These are phyloP conservation scores for Notocelia uddmanniana DNA, from an alignment of 2,888 invertebrate species.

Conservation along the genomic window DNA sequence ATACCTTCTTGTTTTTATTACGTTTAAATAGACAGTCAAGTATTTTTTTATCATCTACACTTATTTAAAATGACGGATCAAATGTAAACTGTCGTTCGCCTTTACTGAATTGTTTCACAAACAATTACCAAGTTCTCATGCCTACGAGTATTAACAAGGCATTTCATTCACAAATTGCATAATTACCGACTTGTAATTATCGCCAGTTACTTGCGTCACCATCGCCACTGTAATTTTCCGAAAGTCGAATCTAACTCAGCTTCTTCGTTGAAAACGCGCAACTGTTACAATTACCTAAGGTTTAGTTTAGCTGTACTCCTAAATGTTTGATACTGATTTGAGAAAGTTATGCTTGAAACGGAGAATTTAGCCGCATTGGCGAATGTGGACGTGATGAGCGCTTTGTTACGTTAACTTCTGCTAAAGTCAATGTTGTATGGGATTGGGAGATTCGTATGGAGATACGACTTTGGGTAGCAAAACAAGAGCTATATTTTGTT, in stretches of 20 bases:
- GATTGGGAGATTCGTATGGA: background rate
- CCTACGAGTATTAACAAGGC: conserved; percentile 30
- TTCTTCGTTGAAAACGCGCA: background rate
- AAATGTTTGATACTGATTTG: conserved; percentile 9
- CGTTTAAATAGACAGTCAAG: background rate
- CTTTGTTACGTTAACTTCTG: background rate
- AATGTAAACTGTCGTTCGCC: background rate
- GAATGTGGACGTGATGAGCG: background rate
- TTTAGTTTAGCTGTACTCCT: background rate
- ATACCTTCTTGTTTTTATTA: background rate
- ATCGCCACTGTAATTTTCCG: background rate
- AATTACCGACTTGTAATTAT: conserved; percentile 32
- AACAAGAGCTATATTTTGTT: background rate
- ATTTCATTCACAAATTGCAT: conserved; percentile 36
- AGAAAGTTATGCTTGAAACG: background rate
- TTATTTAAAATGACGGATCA: background rate
- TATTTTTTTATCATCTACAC: background rate
- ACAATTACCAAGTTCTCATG: conserved; percentile 33
- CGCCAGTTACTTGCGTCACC: background rate
- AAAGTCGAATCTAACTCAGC: background rate
- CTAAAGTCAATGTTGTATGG: conserved; percentile 3
- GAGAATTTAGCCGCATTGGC: conserved; percentile 3
- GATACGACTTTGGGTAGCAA: background rate
- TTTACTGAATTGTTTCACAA: conserved; percentile 4
- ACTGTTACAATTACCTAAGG: background rate